phyloP scores from a whole-genome alignment of 2,113 vertebrate species.

The Hippopotamus amphibius region DNA sequence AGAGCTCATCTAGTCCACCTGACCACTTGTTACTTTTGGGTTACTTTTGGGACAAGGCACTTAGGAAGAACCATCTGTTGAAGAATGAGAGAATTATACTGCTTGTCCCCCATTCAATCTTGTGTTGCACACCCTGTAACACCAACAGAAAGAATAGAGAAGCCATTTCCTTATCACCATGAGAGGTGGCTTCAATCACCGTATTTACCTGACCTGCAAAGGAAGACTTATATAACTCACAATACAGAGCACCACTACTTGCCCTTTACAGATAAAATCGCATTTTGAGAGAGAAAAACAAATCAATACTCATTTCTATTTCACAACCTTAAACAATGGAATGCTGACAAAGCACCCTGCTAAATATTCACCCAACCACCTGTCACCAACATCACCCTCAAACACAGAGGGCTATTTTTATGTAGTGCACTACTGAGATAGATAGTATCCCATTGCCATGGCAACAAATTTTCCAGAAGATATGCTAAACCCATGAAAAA shows the following conservation, averaged over 20 bases:
- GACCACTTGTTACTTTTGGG: neutral
- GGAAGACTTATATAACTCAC: constrained; percentile 18
- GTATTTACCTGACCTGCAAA: constrained; percentile 18
- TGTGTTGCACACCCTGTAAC: neutral
- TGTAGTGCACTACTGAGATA: constrained; percentile 56
- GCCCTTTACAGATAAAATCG: constrained; percentile 59
- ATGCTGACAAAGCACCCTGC: constrained; percentile 68
- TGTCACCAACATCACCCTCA: constrained; percentile 73
- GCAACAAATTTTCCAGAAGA: constrained; percentile 78
- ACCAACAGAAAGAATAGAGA: neutral
- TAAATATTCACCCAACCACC: constrained; percentile 73
- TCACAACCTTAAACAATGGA: constrained; percentile 68
- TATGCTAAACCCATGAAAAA: constrained; percentile 72
- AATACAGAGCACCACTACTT: constrained; percentile 17
- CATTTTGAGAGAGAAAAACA: constrained; percentile 44
- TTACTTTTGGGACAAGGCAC: constrained; percentile 33
- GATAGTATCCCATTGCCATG: constrained; percentile 74
- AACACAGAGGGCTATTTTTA: constrained; percentile 81
- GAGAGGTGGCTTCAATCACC: neutral
- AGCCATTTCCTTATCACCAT: neutral
- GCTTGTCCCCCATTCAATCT: neutral
- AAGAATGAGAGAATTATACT: neutral
- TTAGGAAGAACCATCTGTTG: neutral
- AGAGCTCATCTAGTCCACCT: constrained; percentile 26
- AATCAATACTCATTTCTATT: constrained; percentile 68